phyloP scores from a whole-genome alignment of 2,888 invertebrate species.

The Coenonympha glycerion region DNA sequence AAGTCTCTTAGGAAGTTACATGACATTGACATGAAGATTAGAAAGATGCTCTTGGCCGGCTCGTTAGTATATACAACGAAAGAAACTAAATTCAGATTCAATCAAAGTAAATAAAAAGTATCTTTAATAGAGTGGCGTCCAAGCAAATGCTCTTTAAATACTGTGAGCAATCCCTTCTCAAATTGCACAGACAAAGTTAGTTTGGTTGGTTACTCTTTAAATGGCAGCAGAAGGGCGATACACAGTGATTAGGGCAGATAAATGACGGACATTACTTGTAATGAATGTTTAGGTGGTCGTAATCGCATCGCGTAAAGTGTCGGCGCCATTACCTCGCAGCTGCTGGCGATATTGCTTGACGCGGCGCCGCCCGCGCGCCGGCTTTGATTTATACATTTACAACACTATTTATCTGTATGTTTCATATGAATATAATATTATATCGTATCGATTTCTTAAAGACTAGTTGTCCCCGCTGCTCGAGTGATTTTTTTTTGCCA shows the following conservation, averaged over 20 bases:
- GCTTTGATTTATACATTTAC: slow-evolving; percentile 57
- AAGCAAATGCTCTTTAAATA: background rate
- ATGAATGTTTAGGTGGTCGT: slow-evolving; percentile 76
- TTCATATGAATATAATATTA: slow-evolving; percentile 11
- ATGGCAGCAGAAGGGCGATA: slow-evolving; percentile 35
- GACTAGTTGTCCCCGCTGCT: no score
- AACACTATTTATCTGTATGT: slow-evolving; percentile 39
- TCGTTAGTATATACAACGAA: no score
- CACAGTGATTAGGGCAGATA: slow-evolving; percentile 73
- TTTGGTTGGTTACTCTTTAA: slow-evolving; percentile 19
- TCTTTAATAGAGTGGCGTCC: no score
- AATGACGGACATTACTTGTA: slow-evolving; percentile 75
- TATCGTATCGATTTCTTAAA: no score
- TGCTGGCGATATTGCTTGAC: slow-evolving; percentile 72
- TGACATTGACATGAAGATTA: no score
- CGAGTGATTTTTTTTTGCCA: no score
- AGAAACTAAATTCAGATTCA: no score
- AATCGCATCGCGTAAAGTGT: slow-evolving; percentile 75
- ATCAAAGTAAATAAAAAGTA: no score
- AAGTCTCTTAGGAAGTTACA: no score
- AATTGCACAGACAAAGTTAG: slow-evolving; percentile 1
- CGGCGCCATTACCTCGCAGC: slow-evolving; percentile 73
- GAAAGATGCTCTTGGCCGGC: no score
- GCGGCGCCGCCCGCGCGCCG: slow-evolving; percentile 61
- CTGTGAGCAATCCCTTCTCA: background rate